Evolutionary conservation across 2,888 invertebrate genomes (phyloP).

Genomic region (Pycnomerus fuliginosus): DNA sequence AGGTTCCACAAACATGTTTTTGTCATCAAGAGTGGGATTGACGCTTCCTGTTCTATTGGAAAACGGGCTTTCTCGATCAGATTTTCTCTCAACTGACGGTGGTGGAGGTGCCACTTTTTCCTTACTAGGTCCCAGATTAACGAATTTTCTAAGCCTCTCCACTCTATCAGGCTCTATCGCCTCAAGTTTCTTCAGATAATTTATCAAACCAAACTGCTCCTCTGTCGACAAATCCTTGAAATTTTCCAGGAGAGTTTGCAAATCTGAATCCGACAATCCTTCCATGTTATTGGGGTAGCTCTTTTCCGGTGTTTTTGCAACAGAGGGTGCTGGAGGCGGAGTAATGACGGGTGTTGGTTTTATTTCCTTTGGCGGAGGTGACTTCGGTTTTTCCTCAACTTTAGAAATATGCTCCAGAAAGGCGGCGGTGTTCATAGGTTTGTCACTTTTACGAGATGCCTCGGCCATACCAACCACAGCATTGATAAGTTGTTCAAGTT

Average conservation of each 20-base stretch:
- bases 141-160: conserved; percentile 73
- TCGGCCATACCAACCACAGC: conserved; percentile 74
- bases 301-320: conserved; percentile 20
- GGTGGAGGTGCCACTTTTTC: conserved; percentile 36
- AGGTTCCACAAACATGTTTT: conserved; percentile 22
- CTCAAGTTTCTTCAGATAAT: conserved; percentile 79
- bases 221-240: conserved; percentile 77
- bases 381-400: conserved; percentile 5
- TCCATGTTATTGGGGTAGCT: conserved; percentile 57
- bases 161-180: conserved; percentile 75
- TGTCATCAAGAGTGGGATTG: conserved; percentile 49
- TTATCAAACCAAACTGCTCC: conserved; percentile 80
- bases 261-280: conserved; percentile 74
- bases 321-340: conserved; percentile 23
- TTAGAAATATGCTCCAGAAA: conserved; percentile 50
- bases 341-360: conserved; percentile 1
- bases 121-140: conserved; percentile 57
- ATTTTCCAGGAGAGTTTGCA: conserved; percentile 77
- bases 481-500: conserved; percentile 76
- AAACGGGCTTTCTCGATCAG: conserved; percentile 50
- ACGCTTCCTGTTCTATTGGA: conserved; percentile 50
- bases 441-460: conserved; percentile 56
- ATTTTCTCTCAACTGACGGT: conserved; percentile 29
- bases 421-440: conserved; percentile 56
- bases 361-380: conserved; percentile 4